Conservation (phyloP, 2,113 vertebrate species). For the Theropithecus gelada region DNA sequence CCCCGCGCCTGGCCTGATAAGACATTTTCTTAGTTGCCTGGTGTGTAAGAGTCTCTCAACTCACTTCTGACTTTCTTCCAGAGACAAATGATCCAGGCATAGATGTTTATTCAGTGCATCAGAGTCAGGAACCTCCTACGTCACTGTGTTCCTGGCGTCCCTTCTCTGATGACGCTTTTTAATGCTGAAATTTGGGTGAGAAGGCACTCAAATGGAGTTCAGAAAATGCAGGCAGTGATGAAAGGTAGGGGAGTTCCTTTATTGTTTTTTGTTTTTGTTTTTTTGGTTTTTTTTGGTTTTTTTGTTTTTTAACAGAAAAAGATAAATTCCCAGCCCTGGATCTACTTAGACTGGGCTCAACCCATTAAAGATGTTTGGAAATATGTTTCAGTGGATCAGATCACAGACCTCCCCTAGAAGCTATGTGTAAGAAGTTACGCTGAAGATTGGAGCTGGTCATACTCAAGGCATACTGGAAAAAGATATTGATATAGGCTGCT, state of each 20-base stretch:
- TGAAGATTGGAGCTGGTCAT: neutral
- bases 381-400: too few species aligned
- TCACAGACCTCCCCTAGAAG: neutral
- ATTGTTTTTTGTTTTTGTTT: neutral
- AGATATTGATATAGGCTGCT: neutral
- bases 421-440: accelerated
- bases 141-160: neutral
- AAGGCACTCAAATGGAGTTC: neutral
- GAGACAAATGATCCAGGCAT: neutral
- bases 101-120: neutral
- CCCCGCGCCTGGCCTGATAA: too few species aligned
- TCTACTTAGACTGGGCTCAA: neutral
- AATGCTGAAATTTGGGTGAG: neutral
- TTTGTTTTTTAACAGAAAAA: neutral
- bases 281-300: too few species aligned
- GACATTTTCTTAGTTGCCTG: neutral
- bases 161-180: neutral
- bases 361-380: neutral
- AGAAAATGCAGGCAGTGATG: neutral
- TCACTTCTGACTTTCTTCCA: neutral
- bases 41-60: too few species aligned
- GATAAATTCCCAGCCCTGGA: neutral
- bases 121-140: neutral
- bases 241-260: neutral
- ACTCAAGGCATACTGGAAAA: neutral